These are phyloP conservation scores for Ylistrum balloti DNA, from an alignment of 1,140 invertebrate genomes.

Conservation along the genomic window DNA sequence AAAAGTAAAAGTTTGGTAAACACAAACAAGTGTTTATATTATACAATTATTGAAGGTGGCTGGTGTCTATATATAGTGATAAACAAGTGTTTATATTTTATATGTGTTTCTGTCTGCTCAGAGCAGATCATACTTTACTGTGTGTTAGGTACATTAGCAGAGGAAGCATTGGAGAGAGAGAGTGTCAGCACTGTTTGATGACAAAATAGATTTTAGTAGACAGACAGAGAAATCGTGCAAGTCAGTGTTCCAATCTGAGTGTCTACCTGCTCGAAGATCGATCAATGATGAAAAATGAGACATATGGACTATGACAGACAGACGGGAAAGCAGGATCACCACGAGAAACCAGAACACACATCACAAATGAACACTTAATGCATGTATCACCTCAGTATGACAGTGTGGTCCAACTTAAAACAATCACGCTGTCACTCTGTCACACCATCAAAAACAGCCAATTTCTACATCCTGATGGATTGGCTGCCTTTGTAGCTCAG, in stretches of 20 bases:
- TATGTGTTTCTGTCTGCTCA: not conserved
- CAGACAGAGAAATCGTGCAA: constrained; percentile 22
- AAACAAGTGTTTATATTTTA: not conserved
- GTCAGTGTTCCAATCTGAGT: not conserved
- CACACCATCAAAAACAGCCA: not conserved
- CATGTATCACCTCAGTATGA: constrained; percentile 22
- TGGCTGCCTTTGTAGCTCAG: not conserved
- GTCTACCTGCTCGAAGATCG: constrained; percentile 1
- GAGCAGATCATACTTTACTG: not conserved
- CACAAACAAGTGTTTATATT: too few species aligned
- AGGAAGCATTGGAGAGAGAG: not conserved
- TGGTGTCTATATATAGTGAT: not conserved
- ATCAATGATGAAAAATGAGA: constrained; percentile 46
- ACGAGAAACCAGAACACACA: not conserved
- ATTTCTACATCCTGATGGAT: constrained; percentile 16
- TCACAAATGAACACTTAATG: constrained; percentile 1
- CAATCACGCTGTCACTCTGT: constrained; percentile 18
- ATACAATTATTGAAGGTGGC: not conserved
- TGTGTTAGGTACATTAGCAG: not conserved
- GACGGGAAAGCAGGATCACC: constrained; percentile 32
- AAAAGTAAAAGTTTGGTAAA: too few species aligned
- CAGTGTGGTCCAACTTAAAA: constrained; percentile 17
- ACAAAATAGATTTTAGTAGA: not conserved
- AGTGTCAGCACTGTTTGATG: not conserved
- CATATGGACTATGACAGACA: constrained; percentile 62